These are phyloP conservation scores for Prunella himalayana DNA, from an alignment of 2,113 vertebrate genomes.

Conservation along the genomic window DNA sequence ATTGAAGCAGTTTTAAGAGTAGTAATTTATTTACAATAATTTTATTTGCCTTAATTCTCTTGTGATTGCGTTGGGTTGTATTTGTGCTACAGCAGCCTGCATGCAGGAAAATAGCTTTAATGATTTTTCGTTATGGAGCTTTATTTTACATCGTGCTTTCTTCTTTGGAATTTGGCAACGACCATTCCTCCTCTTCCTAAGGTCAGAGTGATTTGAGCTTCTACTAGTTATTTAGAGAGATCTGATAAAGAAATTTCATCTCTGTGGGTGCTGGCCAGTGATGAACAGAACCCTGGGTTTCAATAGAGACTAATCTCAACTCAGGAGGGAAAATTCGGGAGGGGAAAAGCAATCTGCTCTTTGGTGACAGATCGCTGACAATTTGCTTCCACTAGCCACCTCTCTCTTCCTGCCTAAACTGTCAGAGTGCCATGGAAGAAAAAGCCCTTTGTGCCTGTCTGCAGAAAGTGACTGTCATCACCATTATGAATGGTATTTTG, in stretches of 20 bases:
- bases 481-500: constrained; percentile 58
- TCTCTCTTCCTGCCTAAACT: constrained; percentile 56
- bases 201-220: constrained; percentile 36
- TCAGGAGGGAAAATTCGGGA: constrained; percentile 19
- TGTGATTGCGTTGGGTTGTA: constrained; percentile 35
- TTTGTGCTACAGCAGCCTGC: background rate
- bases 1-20: background rate
- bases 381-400: constrained; percentile 52
- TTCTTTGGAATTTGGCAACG: constrained; percentile 14
- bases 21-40: constrained; percentile 24
- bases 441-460: constrained; percentile 44
- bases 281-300: constrained; percentile 36
- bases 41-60: constrained; percentile 43
- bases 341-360: constrained; percentile 36
- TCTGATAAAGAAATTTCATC: constrained; percentile 54
- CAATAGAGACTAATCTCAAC: constrained; percentile 37
- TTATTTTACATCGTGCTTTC: constrained; percentile 3
- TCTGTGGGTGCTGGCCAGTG: background rate
- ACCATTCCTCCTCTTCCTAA: background rate
- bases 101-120: constrained; percentile 50
- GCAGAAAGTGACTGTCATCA: constrained; percentile 50
- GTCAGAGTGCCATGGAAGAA: constrained; percentile 46
- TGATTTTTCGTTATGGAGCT: constrained; percentile 18
- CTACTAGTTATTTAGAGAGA: constrained; percentile 21
- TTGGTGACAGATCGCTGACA: constrained; percentile 31